These are phyloP conservation scores for Acanthosoma haemorrhoidale DNA, from an alignment of 2,888 invertebrate species.

Conservation along the genomic window DNA sequence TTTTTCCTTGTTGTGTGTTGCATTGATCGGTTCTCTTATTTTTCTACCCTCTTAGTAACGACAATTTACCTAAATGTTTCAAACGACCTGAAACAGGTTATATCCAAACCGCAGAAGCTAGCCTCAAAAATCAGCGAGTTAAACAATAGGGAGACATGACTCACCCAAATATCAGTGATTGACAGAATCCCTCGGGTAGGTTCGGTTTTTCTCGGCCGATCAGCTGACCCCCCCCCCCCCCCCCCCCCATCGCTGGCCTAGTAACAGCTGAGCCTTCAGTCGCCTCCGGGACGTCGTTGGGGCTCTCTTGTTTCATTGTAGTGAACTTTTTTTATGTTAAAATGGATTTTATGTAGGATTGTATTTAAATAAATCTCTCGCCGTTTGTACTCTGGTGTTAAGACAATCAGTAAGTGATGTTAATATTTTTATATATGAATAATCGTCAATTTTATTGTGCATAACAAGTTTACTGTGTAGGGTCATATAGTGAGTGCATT, in stretches of 20 bases:
- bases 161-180: neutral
- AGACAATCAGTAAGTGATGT: neutral
- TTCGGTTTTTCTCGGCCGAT: constrained; percentile 4
- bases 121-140: neutral
- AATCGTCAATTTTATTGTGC: too few relatives aligned
- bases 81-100: too few relatives aligned
- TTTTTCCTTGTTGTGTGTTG: too few relatives aligned
- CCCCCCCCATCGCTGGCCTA: too few relatives aligned
- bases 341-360: neutral
- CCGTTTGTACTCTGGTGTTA: neutral
- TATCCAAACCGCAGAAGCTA: too few relatives aligned
- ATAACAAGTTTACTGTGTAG: too few relatives aligned
- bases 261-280: constrained; percentile 25
- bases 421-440: neutral
- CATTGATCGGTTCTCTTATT: too few relatives aligned
- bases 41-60: too few relatives aligned
- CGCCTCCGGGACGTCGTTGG: neutral
- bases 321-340: neutral
- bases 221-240: constrained; percentile 18
- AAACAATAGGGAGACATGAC: neutral
- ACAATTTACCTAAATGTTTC: too few relatives aligned
- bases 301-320: neutral
- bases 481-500: too few relatives aligned
- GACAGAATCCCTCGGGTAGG: neutral
- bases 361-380: neutral